Conservation (phyloP, 2,888 invertebrate species). For the Latrodectus hesperus region DNA sequence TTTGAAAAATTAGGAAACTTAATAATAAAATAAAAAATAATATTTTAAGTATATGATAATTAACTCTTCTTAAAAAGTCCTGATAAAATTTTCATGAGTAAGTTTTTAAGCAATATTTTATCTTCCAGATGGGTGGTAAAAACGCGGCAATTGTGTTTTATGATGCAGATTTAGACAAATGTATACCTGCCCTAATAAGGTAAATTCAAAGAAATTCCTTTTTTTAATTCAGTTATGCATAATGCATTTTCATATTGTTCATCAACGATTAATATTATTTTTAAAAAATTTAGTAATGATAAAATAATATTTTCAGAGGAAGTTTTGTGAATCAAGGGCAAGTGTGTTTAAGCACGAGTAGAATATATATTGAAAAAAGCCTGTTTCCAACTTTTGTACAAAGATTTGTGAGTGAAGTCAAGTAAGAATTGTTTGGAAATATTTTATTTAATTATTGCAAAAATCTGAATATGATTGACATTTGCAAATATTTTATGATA, state of each 20-base stretch:
- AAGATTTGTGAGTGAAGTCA: conserved; percentile 74
- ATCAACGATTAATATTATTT: too few relatives aligned
- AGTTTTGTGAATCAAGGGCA: conserved; percentile 79
- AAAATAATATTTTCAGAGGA: conserved; percentile 74
- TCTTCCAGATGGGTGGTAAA: conserved; percentile 78
- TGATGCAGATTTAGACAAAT: conserved; percentile 77
- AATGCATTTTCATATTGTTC: too few relatives aligned
- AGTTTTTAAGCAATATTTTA: too few relatives aligned
- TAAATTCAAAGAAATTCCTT: conserved; percentile 67
- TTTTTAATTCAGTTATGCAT: not conserved
- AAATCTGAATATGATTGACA: too few relatives aligned
- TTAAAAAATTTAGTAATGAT: too few relatives aligned
- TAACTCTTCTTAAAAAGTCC: too few relatives aligned
- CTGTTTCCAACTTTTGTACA: conserved; percentile 76
- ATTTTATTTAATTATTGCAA: too few relatives aligned
- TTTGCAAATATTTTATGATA: too few relatives aligned
- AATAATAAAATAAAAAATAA: not conserved
- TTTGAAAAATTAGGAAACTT: too few relatives aligned
- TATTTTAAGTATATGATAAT: not conserved
- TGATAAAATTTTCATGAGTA: not conserved
- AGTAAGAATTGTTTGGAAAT: conserved; percentile 71
- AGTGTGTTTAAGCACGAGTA: conserved; percentile 78
- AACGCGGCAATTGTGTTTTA: conserved; percentile 78
- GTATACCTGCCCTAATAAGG: conserved; percentile 75
- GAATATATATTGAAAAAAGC: conserved; percentile 77